Evolutionary conservation across 2,888 invertebrate species (phyloP).

Genomic region (Hypselothyrea guttata): DNA sequence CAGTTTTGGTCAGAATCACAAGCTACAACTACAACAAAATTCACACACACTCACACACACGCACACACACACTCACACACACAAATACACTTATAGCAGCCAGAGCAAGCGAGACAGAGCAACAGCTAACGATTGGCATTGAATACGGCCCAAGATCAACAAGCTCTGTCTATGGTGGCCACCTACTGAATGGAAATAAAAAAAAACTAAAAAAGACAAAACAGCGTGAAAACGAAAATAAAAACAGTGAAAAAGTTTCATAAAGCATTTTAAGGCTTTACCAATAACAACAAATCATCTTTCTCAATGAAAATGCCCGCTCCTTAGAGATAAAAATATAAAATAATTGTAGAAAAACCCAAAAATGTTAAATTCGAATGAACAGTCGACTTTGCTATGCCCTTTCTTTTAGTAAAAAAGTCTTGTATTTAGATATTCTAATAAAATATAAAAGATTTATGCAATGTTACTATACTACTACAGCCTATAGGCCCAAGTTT

Average conservation of each 20-base stretch:
- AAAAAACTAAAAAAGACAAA: constrained; percentile 26
- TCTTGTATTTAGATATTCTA: too few relatives aligned
- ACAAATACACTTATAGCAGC: constrained; percentile 25
- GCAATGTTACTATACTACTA: too few relatives aligned
- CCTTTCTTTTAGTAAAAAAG: too few relatives aligned
- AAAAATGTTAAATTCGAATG: not conserved
- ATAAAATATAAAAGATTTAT: too few relatives aligned
- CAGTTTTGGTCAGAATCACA: constrained; percentile 75
- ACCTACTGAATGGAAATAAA: constrained; percentile 58
- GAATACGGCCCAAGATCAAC: constrained; percentile 76
- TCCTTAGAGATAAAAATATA: constrained; percentile 55
- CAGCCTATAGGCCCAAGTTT: too few relatives aligned
- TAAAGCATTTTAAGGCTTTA: constrained; percentile 56
- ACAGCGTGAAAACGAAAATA: constrained; percentile 21
- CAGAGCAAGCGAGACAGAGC: constrained; percentile 16
- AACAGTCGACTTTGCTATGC: not conserved
- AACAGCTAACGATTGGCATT: constrained; percentile 62
- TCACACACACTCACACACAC: not conserved
- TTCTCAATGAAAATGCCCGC: constrained; percentile 70
- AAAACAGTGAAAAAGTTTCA: constrained; percentile 53
- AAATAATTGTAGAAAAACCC: constrained; percentile 44
- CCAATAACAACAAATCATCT: constrained; percentile 71
- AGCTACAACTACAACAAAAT: constrained; percentile 66
- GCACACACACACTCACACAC: constrained; percentile 11
- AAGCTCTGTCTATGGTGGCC: constrained; percentile 62